These are phyloP conservation scores for Baccha elongata DNA, from an alignment of 2,888 invertebrate species.

Conservation along the genomic window DNA sequence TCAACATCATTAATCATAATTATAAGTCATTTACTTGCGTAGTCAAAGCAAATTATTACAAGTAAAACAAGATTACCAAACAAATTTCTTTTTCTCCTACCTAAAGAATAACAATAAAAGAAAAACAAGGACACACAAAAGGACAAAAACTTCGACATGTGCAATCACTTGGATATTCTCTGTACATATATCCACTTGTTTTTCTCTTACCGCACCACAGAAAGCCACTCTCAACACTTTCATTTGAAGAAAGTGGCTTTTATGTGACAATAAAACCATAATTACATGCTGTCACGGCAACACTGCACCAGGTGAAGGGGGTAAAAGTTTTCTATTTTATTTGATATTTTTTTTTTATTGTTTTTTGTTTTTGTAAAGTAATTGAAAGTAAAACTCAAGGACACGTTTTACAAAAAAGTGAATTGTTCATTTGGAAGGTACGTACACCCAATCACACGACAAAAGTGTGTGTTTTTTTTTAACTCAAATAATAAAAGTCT, in stretches of 20 bases:
- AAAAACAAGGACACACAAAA: neutral
- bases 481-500: slow-evolving; percentile 16
- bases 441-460: neutral
- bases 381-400: slow-evolving; percentile 28
- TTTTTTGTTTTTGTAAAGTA: neutral
- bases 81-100: neutral
- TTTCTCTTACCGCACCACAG: slow-evolving; percentile 16
- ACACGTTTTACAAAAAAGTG: slow-evolving; percentile 18
- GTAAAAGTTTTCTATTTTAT: neutral
- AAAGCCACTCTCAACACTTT: slow-evolving; percentile 20
- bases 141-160: slow-evolving; percentile 8
- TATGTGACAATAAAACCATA: slow-evolving; percentile 31
- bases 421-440: slow-evolving; percentile 33
- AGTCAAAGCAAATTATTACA: neutral
- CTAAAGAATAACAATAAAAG: neutral
- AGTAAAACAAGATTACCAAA: neutral
- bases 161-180: slow-evolving; percentile 11
- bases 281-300: slow-evolving; percentile 27
- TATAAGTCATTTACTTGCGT: neutral
- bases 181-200: neutral
- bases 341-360: neutral
- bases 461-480: neutral
- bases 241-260: slow-evolving; percentile 27
- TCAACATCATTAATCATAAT: slow-evolving; percentile 21
- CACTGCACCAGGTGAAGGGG: slow-evolving; percentile 9